These are phyloP conservation scores for Platycheirus rosarum DNA, from an alignment of 2,888 invertebrate species.

Conservation along the genomic window DNA sequence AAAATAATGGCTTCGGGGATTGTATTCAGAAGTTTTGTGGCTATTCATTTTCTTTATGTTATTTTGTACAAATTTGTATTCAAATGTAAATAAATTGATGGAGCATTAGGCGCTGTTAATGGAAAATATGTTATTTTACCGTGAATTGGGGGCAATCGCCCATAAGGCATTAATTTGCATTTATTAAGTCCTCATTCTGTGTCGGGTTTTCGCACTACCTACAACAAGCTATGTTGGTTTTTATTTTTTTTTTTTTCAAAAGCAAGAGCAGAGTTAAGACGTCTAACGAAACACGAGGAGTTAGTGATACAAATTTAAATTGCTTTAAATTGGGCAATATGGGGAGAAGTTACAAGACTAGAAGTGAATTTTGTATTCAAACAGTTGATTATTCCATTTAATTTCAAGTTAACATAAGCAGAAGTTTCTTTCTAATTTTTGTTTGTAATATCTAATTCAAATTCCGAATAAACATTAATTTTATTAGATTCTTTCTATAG, in stretches of 20 bases:
- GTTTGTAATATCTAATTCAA: too few species aligned
- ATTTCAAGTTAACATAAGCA: too few species aligned
- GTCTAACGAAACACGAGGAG: slow-evolving; percentile 6
- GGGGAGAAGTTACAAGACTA: too few species aligned
- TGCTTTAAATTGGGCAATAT: too few species aligned
- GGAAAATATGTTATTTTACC: slow-evolving; percentile 21
- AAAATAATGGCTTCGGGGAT: slow-evolving; percentile 12
- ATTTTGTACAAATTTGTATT: slow-evolving; percentile 19
- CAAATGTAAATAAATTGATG: slow-evolving; percentile 7
- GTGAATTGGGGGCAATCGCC: slow-evolving; percentile 8
- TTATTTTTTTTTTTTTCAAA: not conserved
- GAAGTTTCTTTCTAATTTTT: too few species aligned
- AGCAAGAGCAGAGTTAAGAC: not conserved
- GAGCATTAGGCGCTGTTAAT: not conserved
- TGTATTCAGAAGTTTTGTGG: slow-evolving; percentile 18
- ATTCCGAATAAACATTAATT: too few species aligned
- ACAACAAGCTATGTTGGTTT: not conserved
- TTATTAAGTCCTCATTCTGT: not conserved
- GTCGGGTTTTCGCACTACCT: not conserved
- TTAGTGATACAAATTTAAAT: slow-evolving; percentile 1
- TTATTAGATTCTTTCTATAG: too few species aligned
- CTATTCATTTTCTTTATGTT: not conserved
- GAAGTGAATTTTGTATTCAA: too few species aligned
- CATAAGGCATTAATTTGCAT: slow-evolving; percentile 32
- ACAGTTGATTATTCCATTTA: too few species aligned